These are phyloP conservation scores for Lepidocyrtoides sp. DNA, from an alignment of 2,888 invertebrate species.

Conservation along the genomic window DNA sequence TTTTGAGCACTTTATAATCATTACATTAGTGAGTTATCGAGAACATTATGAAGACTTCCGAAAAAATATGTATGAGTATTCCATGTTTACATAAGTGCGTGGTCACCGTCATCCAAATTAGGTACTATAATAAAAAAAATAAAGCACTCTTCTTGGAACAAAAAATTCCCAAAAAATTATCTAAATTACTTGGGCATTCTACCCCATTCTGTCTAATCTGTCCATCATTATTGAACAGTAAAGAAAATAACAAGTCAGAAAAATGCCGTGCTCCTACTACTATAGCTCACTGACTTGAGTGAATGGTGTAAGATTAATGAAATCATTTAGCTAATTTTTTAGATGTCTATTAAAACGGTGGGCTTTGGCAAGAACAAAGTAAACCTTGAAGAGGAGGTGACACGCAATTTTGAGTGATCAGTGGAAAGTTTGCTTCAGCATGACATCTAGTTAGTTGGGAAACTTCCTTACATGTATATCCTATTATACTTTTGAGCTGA, in stretches of 20 bases:
- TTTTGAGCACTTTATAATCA: constrained; percentile 50
- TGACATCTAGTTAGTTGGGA: not conserved
- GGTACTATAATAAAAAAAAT: not conserved
- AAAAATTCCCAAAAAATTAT: not conserved
- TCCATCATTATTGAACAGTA: not conserved
- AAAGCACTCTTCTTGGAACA: not conserved
- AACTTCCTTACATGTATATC: not conserved
- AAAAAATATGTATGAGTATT: constrained; percentile 28
- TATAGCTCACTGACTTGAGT: no score
- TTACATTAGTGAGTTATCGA: constrained; percentile 5
- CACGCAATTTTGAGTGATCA: constrained; percentile 68
- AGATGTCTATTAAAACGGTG: not conserved
- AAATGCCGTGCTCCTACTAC: not conserved
- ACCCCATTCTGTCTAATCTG: not conserved
- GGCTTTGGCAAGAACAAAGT: constrained; percentile 65
- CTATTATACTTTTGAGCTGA: not conserved
- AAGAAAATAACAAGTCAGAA: not conserved
- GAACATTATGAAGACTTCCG: not conserved
- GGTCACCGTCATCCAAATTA: not conserved
- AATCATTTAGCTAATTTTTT: constrained; percentile 13
- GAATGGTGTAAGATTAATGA: not conserved
- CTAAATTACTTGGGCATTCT: constrained; percentile 6
- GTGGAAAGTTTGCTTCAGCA: not conserved
- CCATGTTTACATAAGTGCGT: not conserved
- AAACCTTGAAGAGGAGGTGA: constrained; percentile 60